Conservation (phyloP, 53 echinoderm and acorn worm genomes). For the Apostichopus leukothele region DNA sequence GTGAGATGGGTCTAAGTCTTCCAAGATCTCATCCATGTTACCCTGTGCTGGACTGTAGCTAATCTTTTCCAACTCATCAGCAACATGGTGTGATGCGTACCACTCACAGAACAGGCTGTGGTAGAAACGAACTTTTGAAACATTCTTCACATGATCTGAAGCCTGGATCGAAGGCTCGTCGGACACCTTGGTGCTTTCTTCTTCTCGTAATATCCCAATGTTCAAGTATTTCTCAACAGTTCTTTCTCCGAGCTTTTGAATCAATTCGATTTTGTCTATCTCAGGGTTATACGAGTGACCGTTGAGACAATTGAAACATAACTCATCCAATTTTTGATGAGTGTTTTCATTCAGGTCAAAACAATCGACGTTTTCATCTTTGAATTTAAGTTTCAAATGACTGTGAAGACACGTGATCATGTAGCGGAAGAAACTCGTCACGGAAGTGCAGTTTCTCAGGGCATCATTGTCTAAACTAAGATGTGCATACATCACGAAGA, state of each 20-base stretch:
- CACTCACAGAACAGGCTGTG: slow-evolving; percentile 21
- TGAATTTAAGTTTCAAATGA: neutral
- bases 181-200: neutral
- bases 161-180: neutral
- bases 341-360: neutral
- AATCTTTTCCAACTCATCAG: neutral
- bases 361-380: neutral
- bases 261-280: neutral
- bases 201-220: neutral
- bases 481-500: slow-evolving; percentile 11
- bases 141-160: neutral
- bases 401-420: neutral
- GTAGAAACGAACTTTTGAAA: neutral
- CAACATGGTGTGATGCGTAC: slow-evolving; percentile 1
- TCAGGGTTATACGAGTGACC: neutral
- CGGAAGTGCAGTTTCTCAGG: neutral
- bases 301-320: neutral
- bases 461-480: neutral
- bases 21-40: neutral
- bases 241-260: neutral
- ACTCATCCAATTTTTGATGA: neutral
- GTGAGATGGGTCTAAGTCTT: neutral
- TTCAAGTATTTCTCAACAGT: neutral
- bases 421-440: slow-evolving; percentile 18
- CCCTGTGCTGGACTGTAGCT: neutral